These are phyloP conservation scores for Eubasilissa splendida DNA, from an alignment of 2,888 invertebrate species.

Conservation along the genomic window DNA sequence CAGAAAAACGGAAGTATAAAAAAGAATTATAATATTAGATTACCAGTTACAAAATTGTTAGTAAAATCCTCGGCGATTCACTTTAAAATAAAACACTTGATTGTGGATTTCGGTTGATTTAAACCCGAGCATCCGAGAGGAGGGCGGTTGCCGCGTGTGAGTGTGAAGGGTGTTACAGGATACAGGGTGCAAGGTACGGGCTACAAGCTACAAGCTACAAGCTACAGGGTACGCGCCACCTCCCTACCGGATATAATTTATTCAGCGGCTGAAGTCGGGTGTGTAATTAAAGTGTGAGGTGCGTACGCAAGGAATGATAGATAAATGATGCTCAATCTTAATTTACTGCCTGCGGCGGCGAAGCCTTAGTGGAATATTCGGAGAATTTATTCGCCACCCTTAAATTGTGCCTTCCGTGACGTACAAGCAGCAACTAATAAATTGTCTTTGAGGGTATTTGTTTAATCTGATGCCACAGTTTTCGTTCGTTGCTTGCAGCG, in stretches of 20 bases:
- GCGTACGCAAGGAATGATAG: slow-evolving; percentile 50
- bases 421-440: background rate
- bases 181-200: background rate
- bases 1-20: too few species aligned
- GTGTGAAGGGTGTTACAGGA: background rate
- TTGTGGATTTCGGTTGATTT: background rate
- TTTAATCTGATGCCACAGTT: too few species aligned
- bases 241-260: slow-evolving; percentile 42
- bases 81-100: background rate
- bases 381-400: background rate
- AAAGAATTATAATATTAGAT: too few species aligned
- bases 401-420: background rate
- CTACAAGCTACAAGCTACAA: background rate
- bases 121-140: background rate
- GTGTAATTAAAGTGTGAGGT: slow-evolving; percentile 52
- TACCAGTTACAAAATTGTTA: too few species aligned
- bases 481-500: too few species aligned
- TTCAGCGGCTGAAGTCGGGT: slow-evolving; percentile 44
- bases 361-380: background rate
- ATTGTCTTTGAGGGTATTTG: too few species aligned
- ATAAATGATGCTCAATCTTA: slow-evolving; percentile 54
- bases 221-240: background rate
- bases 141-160: background rate
- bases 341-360: slow-evolving; percentile 39
- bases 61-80: too few species aligned